These are phyloP conservation scores for Diglossa cyanea DNA, from an alignment of 2,797 vertebrate species.

Conservation along the genomic window DNA sequence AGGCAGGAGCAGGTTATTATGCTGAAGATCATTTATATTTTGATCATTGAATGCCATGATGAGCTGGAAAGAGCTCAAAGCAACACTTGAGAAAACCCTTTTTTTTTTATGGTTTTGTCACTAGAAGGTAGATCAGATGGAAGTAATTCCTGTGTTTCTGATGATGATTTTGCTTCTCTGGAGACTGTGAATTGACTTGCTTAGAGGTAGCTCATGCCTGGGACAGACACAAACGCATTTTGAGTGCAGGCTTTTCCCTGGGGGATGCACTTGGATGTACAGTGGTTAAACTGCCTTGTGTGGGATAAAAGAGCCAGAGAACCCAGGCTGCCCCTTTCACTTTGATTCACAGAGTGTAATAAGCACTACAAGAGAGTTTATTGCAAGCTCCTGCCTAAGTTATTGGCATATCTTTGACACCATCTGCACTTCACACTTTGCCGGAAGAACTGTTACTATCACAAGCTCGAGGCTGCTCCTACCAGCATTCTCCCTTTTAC, in stretches of 20 bases:
- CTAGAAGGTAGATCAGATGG: neutral
- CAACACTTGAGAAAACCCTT: neutral
- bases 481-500: neutral
- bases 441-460: constrained; percentile 20
- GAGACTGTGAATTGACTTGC: neutral
- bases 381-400: neutral
- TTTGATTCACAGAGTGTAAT: neutral
- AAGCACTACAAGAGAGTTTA: neutral
- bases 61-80: neutral
- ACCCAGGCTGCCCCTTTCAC: neutral
- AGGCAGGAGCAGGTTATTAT: neutral
- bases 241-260: neutral
- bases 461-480: neutral
- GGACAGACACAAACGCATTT: neutral
- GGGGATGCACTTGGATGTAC: neutral
- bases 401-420: constrained; percentile 24
- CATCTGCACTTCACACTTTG: constrained; percentile 14
- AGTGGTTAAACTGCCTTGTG: neutral
- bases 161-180: neutral
- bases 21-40: neutral
- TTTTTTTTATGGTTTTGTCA: neutral
- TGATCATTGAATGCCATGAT: neutral
- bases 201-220: neutral
- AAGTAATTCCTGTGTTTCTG: neutral
- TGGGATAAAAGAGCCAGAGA: neutral